A percentile compares a stretch with the other conserved stretches of the same genome.
phyloP scores from a whole-genome alignment of 2,797 vertebrate genomes.

The Zalophus californianus region DNA sequence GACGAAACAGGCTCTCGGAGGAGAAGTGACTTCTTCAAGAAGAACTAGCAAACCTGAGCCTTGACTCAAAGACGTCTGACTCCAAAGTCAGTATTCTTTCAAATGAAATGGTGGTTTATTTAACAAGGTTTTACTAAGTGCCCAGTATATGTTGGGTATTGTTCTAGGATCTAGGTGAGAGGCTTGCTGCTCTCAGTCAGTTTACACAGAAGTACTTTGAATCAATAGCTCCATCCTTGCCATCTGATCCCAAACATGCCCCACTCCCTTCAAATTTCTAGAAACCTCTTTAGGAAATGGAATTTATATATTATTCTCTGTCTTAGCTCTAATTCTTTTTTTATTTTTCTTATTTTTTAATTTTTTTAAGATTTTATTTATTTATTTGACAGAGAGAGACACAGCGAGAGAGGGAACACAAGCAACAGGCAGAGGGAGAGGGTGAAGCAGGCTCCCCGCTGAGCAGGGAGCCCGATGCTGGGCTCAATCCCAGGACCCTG shows the following conservation, averaged over 20 bases:
- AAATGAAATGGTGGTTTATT: neutral
- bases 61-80: neutral
- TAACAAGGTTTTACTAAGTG: neutral
- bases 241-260: neutral
- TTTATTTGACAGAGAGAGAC: neutral
- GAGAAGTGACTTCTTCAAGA: neutral
- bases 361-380: too few relatives aligned
- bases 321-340: neutral
- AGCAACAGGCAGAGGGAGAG: too few relatives aligned
- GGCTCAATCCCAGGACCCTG: too few relatives aligned
- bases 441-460: too few relatives aligned
- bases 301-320: neutral
- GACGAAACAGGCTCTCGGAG: neutral
- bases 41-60: neutral
- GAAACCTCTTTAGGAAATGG: neutral
- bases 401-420: too few relatives aligned
- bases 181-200: neutral
- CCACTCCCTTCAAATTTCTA: neutral
- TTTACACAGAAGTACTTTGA: neutral
- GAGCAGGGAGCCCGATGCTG: too few relatives aligned
- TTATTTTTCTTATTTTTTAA: too few relatives aligned
- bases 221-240: neutral
- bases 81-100: neutral
- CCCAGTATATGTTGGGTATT: neutral
- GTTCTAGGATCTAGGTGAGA: neutral